These are phyloP conservation scores for Campopleginae sp. DNA, from an alignment of 2,888 invertebrate genomes.

Conservation along the genomic window DNA sequence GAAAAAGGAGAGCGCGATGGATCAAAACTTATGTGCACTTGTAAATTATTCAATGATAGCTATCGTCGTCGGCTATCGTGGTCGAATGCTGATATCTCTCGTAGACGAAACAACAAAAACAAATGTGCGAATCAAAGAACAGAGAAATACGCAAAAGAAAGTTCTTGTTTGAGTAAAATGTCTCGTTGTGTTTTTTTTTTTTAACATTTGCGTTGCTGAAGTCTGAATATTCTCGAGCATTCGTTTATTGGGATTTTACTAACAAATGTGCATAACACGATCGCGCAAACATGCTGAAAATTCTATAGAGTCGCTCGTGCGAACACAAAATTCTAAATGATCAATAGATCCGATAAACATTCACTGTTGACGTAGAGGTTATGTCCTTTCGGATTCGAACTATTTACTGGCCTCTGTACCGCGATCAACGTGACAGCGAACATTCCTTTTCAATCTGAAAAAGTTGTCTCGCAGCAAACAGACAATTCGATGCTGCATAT, in stretches of 20 bases:
- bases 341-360: neutral
- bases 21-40: neutral
- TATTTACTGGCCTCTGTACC: neutral
- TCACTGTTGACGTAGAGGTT: neutral
- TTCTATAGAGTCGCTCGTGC: neutral
- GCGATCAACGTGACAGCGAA: neutral
- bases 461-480: neutral
- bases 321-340: neutral
- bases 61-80: neutral
- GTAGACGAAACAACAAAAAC: neutral
- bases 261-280: neutral
- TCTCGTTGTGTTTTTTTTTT: neutral
- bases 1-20: neutral
- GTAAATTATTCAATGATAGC: neutral
- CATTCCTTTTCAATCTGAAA: neutral
- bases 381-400: neutral
- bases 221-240: neutral
- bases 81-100: neutral
- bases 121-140: neutral
- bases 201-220: neutral
- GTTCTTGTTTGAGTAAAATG: neutral
- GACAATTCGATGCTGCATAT: neutral
- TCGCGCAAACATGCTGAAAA: neutral
- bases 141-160: neutral
- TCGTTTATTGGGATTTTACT: neutral